Conservation (phyloP, 2,888 invertebrate species). For the Hirtodrosophila confusa region DNA sequence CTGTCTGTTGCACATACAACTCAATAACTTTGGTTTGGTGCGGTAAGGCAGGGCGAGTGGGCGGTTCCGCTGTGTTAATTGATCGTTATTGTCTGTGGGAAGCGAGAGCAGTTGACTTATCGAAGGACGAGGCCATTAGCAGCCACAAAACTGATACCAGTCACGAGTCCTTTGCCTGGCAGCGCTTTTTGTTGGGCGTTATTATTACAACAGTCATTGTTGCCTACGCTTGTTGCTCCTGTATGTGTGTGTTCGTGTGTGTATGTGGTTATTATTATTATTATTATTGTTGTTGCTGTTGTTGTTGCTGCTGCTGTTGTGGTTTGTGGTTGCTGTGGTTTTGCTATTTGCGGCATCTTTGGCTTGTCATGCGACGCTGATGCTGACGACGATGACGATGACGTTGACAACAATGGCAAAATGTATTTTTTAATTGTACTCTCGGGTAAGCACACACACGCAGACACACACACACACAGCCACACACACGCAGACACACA, state of each 20-base stretch:
- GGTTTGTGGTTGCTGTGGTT: constrained; percentile 56
- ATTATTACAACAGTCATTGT: constrained; percentile 66
- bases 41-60: neutral
- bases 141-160: constrained; percentile 59
- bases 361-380: constrained; percentile 69
- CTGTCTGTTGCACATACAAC: constrained; percentile 30
- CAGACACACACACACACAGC: constrained; percentile 2
- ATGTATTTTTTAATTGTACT: constrained; percentile 79
- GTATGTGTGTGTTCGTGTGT: constrained; percentile 2
- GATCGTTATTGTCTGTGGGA: constrained; percentile 56
- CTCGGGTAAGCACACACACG: constrained; percentile 74
- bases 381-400: constrained; percentile 59
- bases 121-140: constrained; percentile 57
- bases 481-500: constrained; percentile 29
- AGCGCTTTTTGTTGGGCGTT: constrained; percentile 47
- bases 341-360: constrained; percentile 76
- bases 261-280: constrained; percentile 13
- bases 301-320: constrained; percentile 33
- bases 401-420: constrained; percentile 69
- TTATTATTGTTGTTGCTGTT: constrained; percentile 25
- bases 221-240: constrained; percentile 39
- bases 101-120: constrained; percentile 38
- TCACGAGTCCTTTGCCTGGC: constrained; percentile 43
- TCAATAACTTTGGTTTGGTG: constrained; percentile 34
- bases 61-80: constrained; percentile 52